phyloP scores from a whole-genome alignment of 2,888 invertebrate species.

The Epinotia ramella region DNA sequence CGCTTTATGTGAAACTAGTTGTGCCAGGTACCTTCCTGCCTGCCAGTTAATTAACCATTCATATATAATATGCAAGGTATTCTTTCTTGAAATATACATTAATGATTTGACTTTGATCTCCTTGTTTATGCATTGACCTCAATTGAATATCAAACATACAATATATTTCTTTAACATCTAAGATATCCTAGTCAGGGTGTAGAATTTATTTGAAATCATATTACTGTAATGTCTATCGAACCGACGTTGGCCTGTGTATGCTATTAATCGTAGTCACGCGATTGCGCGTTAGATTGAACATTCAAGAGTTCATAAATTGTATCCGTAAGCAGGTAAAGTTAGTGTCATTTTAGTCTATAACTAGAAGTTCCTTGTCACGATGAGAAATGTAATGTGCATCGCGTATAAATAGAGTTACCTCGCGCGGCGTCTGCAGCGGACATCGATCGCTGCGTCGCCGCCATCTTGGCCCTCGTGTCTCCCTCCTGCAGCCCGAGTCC shows the following conservation, averaged over 20 bases:
- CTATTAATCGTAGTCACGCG: conserved; percentile 13
- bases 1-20: conserved; percentile 36
- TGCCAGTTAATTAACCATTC: conserved; percentile 24
- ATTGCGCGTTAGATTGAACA: conserved; percentile 13
- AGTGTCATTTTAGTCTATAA: conserved; percentile 34
- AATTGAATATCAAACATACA: conserved; percentile 11
- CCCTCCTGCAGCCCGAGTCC: conserved; percentile 73
- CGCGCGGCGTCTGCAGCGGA: conserved; percentile 79
- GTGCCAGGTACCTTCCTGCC: conserved; percentile 27
- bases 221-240: conserved; percentile 2
- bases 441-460: conserved; percentile 85
- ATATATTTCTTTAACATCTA: not conserved
- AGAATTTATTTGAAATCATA: conserved; percentile 15
- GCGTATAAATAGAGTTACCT: conserved; percentile 81
- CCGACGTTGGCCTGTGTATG: conserved; percentile 1
- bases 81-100: conserved; percentile 3
- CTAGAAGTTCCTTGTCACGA: conserved; percentile 59
- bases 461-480: conserved; percentile 84
- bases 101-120: conserved; percentile 11
- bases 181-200: not conserved
- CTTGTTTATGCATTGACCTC: conserved; percentile 12
- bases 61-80: conserved; percentile 5
- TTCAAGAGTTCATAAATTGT: conserved; percentile 16
- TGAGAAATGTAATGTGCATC: conserved; percentile 74
- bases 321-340: conserved; percentile 18